A percentile compares a stretch with the other conserved stretches of the same genome.
phyloP scores from a whole-genome alignment of 2,888 invertebrate genomes.

The Coelogynopora nodosa region DNA sequence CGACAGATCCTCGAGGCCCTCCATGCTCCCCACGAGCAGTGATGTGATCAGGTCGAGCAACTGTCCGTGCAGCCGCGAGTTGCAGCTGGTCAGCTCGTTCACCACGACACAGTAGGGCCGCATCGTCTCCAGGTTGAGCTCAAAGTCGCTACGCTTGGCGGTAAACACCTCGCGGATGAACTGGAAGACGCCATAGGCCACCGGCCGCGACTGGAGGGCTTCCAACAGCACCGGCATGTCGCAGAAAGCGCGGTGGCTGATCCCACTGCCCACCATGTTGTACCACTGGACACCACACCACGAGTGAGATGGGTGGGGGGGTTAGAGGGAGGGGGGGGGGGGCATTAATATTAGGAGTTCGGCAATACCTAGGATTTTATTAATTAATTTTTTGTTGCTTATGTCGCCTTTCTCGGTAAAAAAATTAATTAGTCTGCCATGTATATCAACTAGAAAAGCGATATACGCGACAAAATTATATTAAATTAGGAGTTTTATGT shows the following conservation, averaged over 20 bases:
- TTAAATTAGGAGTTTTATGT: too few relatives aligned
- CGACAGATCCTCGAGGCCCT: constrained; percentile 41
- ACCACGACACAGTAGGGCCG: constrained; percentile 42
- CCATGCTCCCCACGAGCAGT: constrained; percentile 20
- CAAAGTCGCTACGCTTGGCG: constrained; percentile 37
- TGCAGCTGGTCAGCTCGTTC: constrained; percentile 40
- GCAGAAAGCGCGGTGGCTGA: constrained; percentile 42
- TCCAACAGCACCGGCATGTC: constrained; percentile 38
- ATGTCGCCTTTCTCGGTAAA: too few relatives aligned
- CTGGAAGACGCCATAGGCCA: constrained; percentile 40
- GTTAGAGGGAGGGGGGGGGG: too few relatives aligned
- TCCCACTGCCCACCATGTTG: constrained; percentile 37
- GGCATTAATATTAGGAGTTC: too few relatives aligned
- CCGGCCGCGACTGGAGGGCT: neutral
- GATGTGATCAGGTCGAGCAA: constrained; percentile 34
- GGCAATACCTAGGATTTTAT: too few relatives aligned
- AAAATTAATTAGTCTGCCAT: too few relatives aligned
- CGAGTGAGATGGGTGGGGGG: too few relatives aligned
- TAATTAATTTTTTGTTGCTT: too few relatives aligned
- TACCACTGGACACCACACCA: too few relatives aligned
- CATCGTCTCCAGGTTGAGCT: constrained; percentile 43
- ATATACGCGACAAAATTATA: too few relatives aligned
- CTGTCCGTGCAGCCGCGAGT: constrained; percentile 14
- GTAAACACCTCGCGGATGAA: constrained; percentile 29
- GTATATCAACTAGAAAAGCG: too few relatives aligned